These are phyloP conservation scores for Crossaster papposus DNA, from an alignment of 53 echinoderm and acorn worm genomes.

Conservation along the genomic window DNA sequence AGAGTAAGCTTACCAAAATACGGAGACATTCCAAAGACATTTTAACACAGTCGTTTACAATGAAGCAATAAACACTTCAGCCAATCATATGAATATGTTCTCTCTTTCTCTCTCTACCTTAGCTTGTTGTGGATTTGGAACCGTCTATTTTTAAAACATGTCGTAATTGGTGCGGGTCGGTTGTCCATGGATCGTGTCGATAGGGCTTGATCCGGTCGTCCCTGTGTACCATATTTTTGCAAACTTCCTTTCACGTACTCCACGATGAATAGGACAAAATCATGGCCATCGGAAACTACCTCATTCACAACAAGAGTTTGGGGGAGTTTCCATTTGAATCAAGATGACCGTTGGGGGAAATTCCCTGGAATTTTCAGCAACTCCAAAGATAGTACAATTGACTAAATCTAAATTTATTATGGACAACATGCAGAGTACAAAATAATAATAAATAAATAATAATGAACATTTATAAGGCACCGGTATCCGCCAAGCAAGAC, in stretches of 20 bases:
- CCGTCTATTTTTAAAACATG: neutral
- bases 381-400: neutral
- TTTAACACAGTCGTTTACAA: neutral
- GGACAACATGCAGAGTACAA: no score
- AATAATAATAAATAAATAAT: no score
- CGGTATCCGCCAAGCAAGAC: no score
- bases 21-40: conserved; percentile 14
- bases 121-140: neutral
- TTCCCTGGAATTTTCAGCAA: neutral
- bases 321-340: neutral
- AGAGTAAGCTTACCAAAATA: conserved; percentile 2
- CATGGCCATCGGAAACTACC: neutral
- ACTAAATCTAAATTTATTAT: neutral
- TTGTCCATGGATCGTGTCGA: neutral
- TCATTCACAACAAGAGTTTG: neutral
- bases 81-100: neutral
- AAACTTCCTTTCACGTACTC: neutral
- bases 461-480: no score
- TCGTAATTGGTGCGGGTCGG: neutral
- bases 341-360: neutral
- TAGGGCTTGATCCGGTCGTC: neutral
- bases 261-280: neutral
- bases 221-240: neutral
- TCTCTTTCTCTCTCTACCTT: no score
- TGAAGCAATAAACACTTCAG: neutral